These are phyloP conservation scores for Apamea monoglypha DNA, from an alignment of 2,888 invertebrate species.

Conservation along the genomic window DNA sequence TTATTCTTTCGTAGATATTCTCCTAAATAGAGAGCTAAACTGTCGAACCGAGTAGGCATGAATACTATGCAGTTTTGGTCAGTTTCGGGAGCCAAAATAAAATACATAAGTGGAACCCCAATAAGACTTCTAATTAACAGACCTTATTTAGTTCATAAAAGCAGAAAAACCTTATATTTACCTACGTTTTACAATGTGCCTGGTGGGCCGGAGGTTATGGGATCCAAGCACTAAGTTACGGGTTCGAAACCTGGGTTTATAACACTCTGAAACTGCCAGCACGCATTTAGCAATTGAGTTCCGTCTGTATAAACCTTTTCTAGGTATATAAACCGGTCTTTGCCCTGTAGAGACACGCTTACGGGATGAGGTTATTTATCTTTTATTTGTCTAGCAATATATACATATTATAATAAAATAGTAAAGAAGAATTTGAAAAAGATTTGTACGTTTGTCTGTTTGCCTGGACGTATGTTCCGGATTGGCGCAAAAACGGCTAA, in stretches of 20 bases:
- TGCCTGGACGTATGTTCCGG: not conserved
- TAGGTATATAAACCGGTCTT: not conserved
- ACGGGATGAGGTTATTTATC: not conserved
- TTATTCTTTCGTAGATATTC: slow-evolving; percentile 10
- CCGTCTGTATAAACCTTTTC: not conserved
- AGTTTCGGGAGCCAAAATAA: slow-evolving; percentile 7
- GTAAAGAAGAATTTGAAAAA: not conserved
- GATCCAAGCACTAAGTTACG: not conserved
- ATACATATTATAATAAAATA: not conserved
- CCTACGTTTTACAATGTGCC: not conserved
- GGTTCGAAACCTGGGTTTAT: not conserved
- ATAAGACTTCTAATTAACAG: not conserved
- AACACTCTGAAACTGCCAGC: not conserved
- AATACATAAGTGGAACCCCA: not conserved
- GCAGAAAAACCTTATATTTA: not conserved
- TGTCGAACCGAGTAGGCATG: not conserved
- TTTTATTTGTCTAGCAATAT: not conserved
- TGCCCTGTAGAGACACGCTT: not conserved
- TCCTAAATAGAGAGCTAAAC: not conserved
- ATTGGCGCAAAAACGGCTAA: not conserved
- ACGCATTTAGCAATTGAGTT: not conserved
- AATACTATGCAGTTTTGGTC: not conserved
- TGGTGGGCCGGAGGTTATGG: not conserved
- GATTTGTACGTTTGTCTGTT: not conserved
- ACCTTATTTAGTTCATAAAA: not conserved